Evolutionary conservation across 2,113 vertebrate species (phyloP).

Genomic region (Myocastor coypus): DNA sequence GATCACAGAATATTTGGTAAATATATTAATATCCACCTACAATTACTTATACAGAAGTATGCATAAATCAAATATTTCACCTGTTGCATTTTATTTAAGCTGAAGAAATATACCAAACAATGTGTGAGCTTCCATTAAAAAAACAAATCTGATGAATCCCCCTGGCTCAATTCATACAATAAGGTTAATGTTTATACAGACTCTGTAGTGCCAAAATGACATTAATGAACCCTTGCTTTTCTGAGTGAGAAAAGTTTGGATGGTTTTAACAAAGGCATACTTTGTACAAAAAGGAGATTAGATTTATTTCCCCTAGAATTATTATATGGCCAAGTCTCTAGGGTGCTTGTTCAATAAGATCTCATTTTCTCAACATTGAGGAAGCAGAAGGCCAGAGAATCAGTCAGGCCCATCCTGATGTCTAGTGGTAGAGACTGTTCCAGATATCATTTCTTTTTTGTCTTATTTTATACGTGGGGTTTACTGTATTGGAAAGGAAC

Average conservation of each 20-base stretch:
- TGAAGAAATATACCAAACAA: not conserved
- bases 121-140: not conserved
- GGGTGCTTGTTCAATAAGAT: not conserved
- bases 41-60: not conserved
- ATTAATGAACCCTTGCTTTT: constrained; percentile 48
- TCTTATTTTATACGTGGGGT: not conserved
- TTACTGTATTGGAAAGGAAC: not conserved
- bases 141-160: not conserved
- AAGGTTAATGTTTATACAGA: constrained; percentile 56
- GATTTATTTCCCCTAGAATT: not conserved
- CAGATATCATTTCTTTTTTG: not conserved
- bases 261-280: constrained; percentile 10
- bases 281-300: constrained; percentile 39
- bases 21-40: not conserved
- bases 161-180: not conserved
- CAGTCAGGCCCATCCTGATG: not conserved
- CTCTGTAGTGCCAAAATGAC: constrained; percentile 56
- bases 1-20: not conserved
- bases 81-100: constrained; percentile 15
- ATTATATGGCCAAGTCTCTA: not conserved
- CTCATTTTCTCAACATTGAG: not conserved
- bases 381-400: not conserved
- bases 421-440: not conserved
- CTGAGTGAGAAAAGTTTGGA: constrained; percentile 67
- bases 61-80: not conserved